Conservation (phyloP, 2,797 vertebrate species). For the Corythornis leucogaster region DNA sequence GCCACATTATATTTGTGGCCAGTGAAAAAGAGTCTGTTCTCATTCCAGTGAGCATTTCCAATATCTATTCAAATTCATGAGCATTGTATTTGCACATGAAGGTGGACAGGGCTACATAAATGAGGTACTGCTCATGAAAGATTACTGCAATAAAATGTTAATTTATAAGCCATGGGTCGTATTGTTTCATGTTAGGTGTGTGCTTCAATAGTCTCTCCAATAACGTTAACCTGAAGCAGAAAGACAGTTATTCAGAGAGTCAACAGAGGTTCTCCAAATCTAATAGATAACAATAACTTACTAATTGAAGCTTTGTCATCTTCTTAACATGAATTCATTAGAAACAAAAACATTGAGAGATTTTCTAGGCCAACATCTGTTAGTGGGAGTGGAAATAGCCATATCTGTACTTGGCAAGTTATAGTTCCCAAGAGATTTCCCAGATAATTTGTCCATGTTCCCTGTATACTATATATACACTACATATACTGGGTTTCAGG, state of each 20-base stretch:
- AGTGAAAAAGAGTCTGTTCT: not conserved
- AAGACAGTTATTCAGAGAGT: not conserved
- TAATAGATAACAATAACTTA: not conserved
- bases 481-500: not conserved
- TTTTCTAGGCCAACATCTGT: not conserved
- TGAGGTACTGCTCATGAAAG: not conserved
- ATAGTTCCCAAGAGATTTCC: not conserved
- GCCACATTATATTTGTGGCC: not conserved
- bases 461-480: not conserved
- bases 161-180: not conserved
- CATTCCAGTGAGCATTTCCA: constrained; percentile 1
- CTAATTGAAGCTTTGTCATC: not conserved
- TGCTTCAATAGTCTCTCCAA: not conserved
- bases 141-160: constrained; percentile 23
- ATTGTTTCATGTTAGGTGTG: not conserved
- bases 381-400: not conserved
- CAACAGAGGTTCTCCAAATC: not conserved
- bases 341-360: not conserved
- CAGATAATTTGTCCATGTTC: not conserved
- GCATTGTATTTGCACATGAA: constrained; percentile 12
- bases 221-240: not conserved
- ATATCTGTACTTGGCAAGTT: not conserved
- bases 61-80: constrained; percentile 37
- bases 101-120: constrained; percentile 2
- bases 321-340: not conserved